These are phyloP conservation scores for Pygathrix nemaeus DNA, from an alignment of 2,113 vertebrate genomes.

Conservation along the genomic window DNA sequence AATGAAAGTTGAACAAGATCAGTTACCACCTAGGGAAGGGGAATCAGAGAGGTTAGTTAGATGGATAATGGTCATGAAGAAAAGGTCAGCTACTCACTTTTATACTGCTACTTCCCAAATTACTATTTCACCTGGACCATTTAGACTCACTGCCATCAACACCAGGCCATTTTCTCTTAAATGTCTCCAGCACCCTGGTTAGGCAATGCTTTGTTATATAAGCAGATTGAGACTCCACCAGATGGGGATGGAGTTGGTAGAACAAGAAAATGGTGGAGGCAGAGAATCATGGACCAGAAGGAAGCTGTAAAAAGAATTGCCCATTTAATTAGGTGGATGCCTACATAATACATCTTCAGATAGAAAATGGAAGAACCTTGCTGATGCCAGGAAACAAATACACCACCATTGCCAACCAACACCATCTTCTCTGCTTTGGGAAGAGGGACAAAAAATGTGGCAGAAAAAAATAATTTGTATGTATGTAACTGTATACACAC, in stretches of 20 bases:
- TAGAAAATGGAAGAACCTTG: conserved; percentile 30
- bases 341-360: not conserved
- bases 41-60: conserved; percentile 33
- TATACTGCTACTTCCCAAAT: conserved; percentile 47
- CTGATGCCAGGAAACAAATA: conserved; percentile 32
- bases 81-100: conserved; percentile 1
- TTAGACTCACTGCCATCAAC: conserved; percentile 6
- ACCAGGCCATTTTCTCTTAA: not conserved
- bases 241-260: not conserved
- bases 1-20: conserved; percentile 14
- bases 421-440: not conserved
- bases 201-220: conserved; percentile 31
- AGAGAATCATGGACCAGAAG: conserved; percentile 26
- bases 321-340: not conserved
- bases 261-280: not conserved
- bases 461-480: not conserved
- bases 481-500: not conserved
- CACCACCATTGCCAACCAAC: not conserved
- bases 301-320: conserved; percentile 22
- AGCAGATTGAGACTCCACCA: conserved; percentile 5
- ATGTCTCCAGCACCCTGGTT: conserved; percentile 7
- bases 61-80: not conserved
- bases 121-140: not conserved
- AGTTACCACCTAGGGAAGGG: not conserved
- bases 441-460: conserved; percentile 12